Evolutionary conservation across 2,888 invertebrate genomes (phyloP), one percentile per base, ranked within the genome.

Genomic region (Sinhomidia bicolor): DNA sequence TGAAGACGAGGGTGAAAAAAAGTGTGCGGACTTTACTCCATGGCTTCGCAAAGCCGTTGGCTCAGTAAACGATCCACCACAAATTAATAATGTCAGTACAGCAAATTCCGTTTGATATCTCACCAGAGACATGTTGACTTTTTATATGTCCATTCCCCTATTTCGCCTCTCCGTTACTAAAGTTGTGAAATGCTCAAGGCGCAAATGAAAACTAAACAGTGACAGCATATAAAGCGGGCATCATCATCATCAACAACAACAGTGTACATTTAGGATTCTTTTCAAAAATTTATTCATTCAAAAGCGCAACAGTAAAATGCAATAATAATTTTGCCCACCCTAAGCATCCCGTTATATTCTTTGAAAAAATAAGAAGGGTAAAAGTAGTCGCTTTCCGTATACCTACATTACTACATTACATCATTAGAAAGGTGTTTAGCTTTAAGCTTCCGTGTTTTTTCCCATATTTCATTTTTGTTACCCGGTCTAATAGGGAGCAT

Each of bases 341-440:
- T 1, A 26, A 23, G 12, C 12, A 80, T 44, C 62, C 80, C 80
- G 80, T 80, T 80, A 80, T 20, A 54, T 10, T 23, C 10, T 44
- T 5, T 44, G n/a, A 20, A 20, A 71, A 26, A 71, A 7, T 32
- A 71, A 44, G 9, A 74, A 47, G n/a, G 74, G 74, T 74, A 51
- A 74, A 47, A 51, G 65, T 36, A 32, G 32, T 29, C 32, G n/a
- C 9, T 41, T 44, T 71, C 2, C 44, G 9, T 41, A 14, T 23
- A 1, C 17, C 9, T 10, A 20, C n/a, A 32, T 1, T 60, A 9
- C 12, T 23, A 12, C n/a, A 57, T 79, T 54, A 57, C n/a, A 76
- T 78, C 32, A 78, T 86, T 86, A 86, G 86, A 86, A 86, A 86
- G 86, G 86, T 12, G 80, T 81, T 80, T 81, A 54, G 41, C 62